Percentiles rank a stretch among this genome's conserved stretches.
phyloP scores from a whole-genome alignment of 1,140 invertebrate species.

The Drosophila kurseongensis region DNA sequence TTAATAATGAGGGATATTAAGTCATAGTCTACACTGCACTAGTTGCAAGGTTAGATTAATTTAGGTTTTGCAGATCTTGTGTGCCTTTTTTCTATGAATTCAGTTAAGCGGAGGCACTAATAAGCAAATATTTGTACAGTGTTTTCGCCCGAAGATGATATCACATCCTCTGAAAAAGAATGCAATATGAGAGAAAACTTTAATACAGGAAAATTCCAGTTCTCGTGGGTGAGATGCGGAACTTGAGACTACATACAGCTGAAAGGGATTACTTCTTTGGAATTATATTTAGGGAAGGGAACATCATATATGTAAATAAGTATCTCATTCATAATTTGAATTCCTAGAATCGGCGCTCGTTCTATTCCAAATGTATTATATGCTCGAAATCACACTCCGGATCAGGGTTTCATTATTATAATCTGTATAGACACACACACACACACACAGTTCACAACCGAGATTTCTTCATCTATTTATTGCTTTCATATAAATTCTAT shows the following conservation, averaged over 20 bases:
- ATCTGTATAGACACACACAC: background rate
- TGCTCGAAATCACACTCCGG: constrained; percentile 10
- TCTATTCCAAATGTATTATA: constrained; percentile 33
- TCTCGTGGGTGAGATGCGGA: constrained; percentile 19
- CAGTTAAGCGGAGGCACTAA: constrained; percentile 49
- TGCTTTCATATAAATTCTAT: constrained; percentile 41
- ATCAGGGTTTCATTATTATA: constrained; percentile 21
- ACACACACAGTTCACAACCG: constrained; percentile 8
- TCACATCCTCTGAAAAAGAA: constrained; percentile 34
- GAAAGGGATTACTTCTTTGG: constrained; percentile 12
- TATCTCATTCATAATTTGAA: background rate
- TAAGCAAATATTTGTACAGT: constrained; percentile 66
- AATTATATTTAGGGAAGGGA: constrained; percentile 1
- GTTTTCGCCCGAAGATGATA: constrained; percentile 54
- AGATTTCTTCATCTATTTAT: background rate
- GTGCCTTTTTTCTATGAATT: constrained; percentile 41
- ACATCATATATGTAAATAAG: background rate
- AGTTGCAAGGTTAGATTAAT: constrained; percentile 73
- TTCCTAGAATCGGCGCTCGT: constrained; percentile 24
- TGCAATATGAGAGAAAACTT: background rate
- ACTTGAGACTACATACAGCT: constrained; percentile 3
- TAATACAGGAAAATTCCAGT: constrained; percentile 59
- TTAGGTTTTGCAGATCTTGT: constrained; percentile 34
- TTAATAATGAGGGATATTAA: constrained; percentile 25
- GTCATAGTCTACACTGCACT: constrained; percentile 27